phyloP scores from a whole-genome alignment of 2,797 vertebrate genomes.

The Mastacembelus armatus region DNA sequence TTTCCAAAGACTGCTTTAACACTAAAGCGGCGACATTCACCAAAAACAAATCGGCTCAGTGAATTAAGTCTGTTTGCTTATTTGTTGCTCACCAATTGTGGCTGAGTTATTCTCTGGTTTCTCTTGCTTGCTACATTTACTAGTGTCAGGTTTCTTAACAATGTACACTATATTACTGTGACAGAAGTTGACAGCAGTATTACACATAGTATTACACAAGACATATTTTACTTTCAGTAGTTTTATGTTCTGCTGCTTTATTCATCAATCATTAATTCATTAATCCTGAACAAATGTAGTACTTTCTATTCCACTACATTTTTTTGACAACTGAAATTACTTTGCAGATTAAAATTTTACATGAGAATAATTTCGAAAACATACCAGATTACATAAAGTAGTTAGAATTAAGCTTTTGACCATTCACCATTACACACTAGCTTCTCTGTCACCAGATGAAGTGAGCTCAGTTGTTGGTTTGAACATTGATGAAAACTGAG shows the following conservation, averaged over 20 bases:
- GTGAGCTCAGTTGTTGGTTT: background rate
- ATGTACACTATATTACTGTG: too few relatives aligned
- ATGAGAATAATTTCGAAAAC: background rate
- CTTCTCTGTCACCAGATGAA: too few relatives aligned
- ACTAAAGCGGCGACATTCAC: conserved; percentile 8
- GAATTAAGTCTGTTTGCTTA: conserved; percentile 31
- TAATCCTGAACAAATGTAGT: too few relatives aligned
- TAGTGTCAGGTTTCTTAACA: background rate
- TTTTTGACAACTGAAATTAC: background rate
- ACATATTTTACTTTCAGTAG: too few relatives aligned
- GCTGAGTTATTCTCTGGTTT: background rate
- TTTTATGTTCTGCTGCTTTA: too few relatives aligned
- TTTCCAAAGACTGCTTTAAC: conserved; percentile 21
- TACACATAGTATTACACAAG: too few relatives aligned
- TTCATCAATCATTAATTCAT: too few relatives aligned
- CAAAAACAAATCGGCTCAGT: conserved; percentile 29
- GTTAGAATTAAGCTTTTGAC: background rate
- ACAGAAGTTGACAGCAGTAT: too few relatives aligned
- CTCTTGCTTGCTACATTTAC: background rate
- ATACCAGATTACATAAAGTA: too few relatives aligned
- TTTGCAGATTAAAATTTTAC: background rate
- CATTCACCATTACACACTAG: background rate
- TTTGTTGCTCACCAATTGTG: conserved; percentile 20
- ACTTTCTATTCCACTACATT: too few relatives aligned
- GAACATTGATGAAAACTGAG: background rate